Conservation (phyloP, 2,113 vertebrate genomes). For the Forbesichthys agassizii region DNA sequence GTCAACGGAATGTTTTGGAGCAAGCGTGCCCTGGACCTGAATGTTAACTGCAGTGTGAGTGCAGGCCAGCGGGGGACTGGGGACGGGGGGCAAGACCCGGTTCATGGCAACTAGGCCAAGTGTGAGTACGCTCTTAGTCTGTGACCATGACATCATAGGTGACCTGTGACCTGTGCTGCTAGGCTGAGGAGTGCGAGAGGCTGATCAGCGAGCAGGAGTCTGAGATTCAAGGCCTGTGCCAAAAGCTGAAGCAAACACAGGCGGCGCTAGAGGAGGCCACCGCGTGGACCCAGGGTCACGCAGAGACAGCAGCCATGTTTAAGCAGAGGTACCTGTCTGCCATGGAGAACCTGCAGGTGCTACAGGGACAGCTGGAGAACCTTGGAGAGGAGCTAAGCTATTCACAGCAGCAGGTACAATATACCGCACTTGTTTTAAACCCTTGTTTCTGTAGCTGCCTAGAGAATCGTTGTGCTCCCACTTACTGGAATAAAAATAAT, state of each 20-base stretch:
- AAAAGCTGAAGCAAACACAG: conserved; percentile 43
- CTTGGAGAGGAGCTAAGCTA: conserved; percentile 61
- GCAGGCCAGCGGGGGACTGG: no score
- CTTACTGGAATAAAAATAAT: no score
- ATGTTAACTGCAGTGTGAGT: no score
- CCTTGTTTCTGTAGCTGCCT: background rate
- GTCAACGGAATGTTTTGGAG: no score
- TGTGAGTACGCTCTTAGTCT: no score
- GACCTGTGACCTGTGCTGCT: conserved; percentile 13
- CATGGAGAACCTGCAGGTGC: conserved; percentile 52
- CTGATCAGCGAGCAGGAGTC: conserved; percentile 48
- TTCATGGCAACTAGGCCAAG: no score
- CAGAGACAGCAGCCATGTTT: conserved; percentile 48
- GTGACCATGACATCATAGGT: no score
- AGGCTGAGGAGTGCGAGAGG: conserved; percentile 55
- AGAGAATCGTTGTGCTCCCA: background rate
- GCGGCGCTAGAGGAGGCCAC: conserved; percentile 43
- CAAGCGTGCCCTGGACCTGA: no score
- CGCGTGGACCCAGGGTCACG: conserved; percentile 37
- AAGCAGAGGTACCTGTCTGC: conserved; percentile 68
- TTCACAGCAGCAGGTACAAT: conserved; percentile 63
- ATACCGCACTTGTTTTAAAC: background rate
- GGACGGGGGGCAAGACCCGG: no score
- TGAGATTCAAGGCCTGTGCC: conserved; percentile 44
- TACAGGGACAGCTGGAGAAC: conserved; percentile 50